Evolutionary conservation across 2,888 invertebrate species (phyloP), one percentile per base, ranked within the genome.

Genomic region (Xanthorhoe spadicearia): DNA sequence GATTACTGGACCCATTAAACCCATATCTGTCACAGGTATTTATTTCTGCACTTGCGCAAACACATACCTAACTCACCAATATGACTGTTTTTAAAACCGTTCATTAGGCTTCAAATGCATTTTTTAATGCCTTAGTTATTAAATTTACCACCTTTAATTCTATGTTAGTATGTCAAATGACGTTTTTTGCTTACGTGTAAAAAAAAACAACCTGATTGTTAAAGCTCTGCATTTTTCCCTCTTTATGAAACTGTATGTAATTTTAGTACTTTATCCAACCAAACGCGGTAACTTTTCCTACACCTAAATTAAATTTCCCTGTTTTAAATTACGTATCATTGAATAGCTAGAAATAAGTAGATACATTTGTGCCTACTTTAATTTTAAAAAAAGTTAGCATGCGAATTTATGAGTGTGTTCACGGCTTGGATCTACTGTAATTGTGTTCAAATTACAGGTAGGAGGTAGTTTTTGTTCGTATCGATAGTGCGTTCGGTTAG

Each of bases 401-500:
- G 57, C 1, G 61, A 64, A 55, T 57, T 58, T 64, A 70, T 61
- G 66, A 15, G 72, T 69, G 57, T 63, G 67, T 61, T 66, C 66
- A 52, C 59, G 55, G 68, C 66, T 68, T 70, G 72, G 72, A 66
- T 60, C 55, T 52, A 56, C 18, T 32, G 62, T 73, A 70, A 73
- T 73, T 71, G 67, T 67, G 66, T 59, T 56, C 51, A 66, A 70
- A 73, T 73, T 71, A 69, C 56, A 66, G 52, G 54, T 32, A 57
- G 7, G 18, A 23, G 61, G 61, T 54, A 68, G 51, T 72, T 72
- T 67, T 23, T 66, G 48, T 68, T 48, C 43, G 55, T 59, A 58
- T 66, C 51, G 50, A 65, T 64, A 60, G 46, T 56, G 57, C 28
- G 48, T 61, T 61, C 48, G 50, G 66, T 53, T 49, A 66, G 61